phyloP scores from a whole-genome alignment of 2,888 invertebrate genomes.

The Meiosimyza decipiens region DNA sequence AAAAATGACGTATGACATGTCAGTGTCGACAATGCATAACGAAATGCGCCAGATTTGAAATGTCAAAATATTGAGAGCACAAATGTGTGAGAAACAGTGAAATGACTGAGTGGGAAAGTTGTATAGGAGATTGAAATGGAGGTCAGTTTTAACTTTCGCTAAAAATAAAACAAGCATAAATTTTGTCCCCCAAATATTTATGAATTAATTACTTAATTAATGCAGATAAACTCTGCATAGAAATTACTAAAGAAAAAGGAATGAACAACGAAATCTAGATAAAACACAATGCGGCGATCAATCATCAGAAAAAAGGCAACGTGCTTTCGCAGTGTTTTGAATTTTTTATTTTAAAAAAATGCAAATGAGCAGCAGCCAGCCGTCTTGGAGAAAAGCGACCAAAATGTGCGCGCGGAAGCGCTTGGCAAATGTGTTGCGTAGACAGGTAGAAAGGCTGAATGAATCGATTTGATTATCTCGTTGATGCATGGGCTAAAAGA shows the following conservation, averaged over 20 bases:
- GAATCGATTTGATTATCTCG: conserved; percentile 16
- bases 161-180: conserved; percentile 1
- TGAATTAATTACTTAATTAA: conserved; percentile 31
- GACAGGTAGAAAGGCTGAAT: conserved; percentile 7
- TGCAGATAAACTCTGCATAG: conserved; percentile 5
- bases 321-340: neutral
- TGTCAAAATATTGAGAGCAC: conserved; percentile 14
- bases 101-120: neutral
- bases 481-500: neutral
- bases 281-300: conserved; percentile 20
- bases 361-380: conserved; percentile 14
- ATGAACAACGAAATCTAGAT: neutral
- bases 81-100: neutral
- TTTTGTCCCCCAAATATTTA: neutral
- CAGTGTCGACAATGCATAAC: too few species aligned
- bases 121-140: neutral
- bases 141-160: conserved; percentile 21
- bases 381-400: conserved; percentile 2
- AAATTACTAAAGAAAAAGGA: neutral
- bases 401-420: neutral
- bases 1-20: conserved; percentile 8
- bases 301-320: conserved; percentile 22
- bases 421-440: neutral
- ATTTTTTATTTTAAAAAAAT: conserved; percentile 2
- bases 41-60: conserved; percentile 3